These are phyloP conservation scores for Pachyrhynchus sulphureomaculatus DNA, from an alignment of 1,140 invertebrate species.

Conservation along the genomic window DNA sequence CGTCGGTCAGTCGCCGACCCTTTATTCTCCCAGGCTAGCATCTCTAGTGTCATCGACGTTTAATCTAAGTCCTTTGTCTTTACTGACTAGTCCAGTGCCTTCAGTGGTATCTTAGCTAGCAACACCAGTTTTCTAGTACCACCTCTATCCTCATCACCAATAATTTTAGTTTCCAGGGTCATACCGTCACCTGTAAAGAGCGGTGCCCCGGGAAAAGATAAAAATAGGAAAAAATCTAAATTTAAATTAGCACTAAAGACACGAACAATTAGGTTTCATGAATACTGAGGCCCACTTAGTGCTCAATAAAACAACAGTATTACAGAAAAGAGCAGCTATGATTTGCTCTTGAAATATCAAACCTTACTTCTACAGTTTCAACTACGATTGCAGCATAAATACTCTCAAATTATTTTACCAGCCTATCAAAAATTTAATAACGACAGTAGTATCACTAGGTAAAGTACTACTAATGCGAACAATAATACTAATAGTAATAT, in stretches of 20 bases:
- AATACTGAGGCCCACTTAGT: slow-evolving; percentile 96
- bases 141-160: slow-evolving; percentile 54
- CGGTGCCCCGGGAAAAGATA: slow-evolving; percentile 74
- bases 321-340: slow-evolving; percentile 81
- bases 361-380: slow-evolving; percentile 90
- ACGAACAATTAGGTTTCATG: slow-evolving; percentile 95
- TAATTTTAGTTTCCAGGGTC: slow-evolving; percentile 60
- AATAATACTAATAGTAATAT: slow-evolving; percentile 39
- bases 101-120: slow-evolving; percentile 53
- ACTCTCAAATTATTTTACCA: slow-evolving; percentile 74
- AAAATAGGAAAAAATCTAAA: slow-evolving; percentile 89
- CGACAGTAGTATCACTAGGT: too few relatives aligned
- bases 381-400: slow-evolving; percentile 77
- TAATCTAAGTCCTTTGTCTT: slow-evolving; percentile 71
- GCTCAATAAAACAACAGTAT: slow-evolving; percentile 65
- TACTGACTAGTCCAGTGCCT: slow-evolving; percentile 61
- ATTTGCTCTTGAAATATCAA: slow-evolving; percentile 89
- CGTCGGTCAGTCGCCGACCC: slow-evolving; percentile 55
- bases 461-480: slow-evolving; percentile 14
- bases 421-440: slow-evolving; percentile 62
- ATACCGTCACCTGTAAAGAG: slow-evolving; percentile 60
- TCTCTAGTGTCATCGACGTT: slow-evolving; percentile 64
- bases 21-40: slow-evolving; percentile 60
- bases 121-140: slow-evolving; percentile 53
- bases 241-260: slow-evolving; percentile 84